These are phyloP conservation scores for Zaprionus ghesquierei DNA, from an alignment of 1,140 invertebrate species.

Conservation along the genomic window DNA sequence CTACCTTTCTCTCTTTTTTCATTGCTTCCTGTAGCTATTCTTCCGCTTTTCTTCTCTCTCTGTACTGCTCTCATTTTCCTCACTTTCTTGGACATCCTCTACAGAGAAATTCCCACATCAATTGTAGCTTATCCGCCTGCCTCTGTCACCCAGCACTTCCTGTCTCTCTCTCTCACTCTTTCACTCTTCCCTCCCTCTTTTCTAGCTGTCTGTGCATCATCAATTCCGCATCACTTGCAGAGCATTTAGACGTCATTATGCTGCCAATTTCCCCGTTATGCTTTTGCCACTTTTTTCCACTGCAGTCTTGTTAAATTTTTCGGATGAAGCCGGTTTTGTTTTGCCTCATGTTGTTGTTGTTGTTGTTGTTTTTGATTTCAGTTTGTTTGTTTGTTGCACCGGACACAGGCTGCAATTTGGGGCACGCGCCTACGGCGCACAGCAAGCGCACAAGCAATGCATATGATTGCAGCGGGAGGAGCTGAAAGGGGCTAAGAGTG, in stretches of 20 bases:
- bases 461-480: neutral
- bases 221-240: slow-evolving; percentile 3
- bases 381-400: slow-evolving; percentile 42
- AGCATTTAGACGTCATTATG: slow-evolving; percentile 20
- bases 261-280: slow-evolving; percentile 10
- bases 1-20: neutral
- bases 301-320: slow-evolving; percentile 20
- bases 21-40: neutral
- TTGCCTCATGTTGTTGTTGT: slow-evolving; percentile 4
- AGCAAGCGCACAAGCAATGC: slow-evolving; percentile 11
- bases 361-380: slow-evolving; percentile 25
- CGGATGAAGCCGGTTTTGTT: slow-evolving; percentile 28
- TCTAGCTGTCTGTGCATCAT: neutral
- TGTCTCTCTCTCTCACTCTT: neutral
- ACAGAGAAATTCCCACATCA: neutral
- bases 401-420: slow-evolving; percentile 69
- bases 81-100: neutral
- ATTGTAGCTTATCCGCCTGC: neutral
- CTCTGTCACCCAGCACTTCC: neutral
- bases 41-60: neutral
- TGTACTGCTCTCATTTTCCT: neutral
- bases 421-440: slow-evolving; percentile 66
- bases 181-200: neutral
- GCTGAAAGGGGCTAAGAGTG: neutral
- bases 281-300: slow-evolving; percentile 27